phyloP scores from a whole-genome alignment of 64 coral and sea anemone genomes.

The Platygyra sinensis region DNA sequence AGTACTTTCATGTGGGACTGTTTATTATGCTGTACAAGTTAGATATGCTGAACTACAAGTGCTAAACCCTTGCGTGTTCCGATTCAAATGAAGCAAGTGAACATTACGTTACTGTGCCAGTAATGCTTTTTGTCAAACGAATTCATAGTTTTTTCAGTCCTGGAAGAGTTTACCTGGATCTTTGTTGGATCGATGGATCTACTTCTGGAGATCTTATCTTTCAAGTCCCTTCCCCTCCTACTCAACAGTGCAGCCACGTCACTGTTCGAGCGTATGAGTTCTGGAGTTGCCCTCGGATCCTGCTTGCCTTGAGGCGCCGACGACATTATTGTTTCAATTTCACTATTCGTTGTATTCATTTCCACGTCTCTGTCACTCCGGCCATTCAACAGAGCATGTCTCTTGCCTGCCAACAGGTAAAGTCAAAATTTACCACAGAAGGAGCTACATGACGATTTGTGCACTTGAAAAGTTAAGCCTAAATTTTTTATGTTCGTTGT shows the following conservation, averaged over 20 bases:
- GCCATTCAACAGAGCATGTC: slow-evolving; percentile 49
- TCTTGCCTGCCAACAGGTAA: slow-evolving; percentile 4
- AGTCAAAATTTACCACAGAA: neutral
- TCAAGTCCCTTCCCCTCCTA: slow-evolving; percentile 19
- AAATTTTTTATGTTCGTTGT: too few relatives aligned
- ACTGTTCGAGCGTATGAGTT: slow-evolving; percentile 70
- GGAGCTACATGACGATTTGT: too few relatives aligned
- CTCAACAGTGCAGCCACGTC: slow-evolving; percentile 42
- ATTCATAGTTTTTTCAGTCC: too few relatives aligned
- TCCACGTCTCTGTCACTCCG: slow-evolving; percentile 78
- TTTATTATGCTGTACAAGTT: too few relatives aligned
- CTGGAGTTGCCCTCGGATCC: neutral
- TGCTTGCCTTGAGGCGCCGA: slow-evolving; percentile 31
- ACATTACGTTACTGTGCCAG: too few relatives aligned
- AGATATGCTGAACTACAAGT: too few relatives aligned
- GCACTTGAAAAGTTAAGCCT: too few relatives aligned
- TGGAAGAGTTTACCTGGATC: neutral
- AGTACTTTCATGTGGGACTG: too few relatives aligned
- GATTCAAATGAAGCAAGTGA: too few relatives aligned
- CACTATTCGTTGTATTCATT: slow-evolving; percentile 62
- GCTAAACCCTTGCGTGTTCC: too few relatives aligned
- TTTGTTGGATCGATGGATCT: slow-evolving; percentile 20
- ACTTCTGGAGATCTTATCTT: neutral
- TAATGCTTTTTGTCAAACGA: too few relatives aligned
- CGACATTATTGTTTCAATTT: slow-evolving; percentile 90